Evolutionary conservation across 2,113 vertebrate species (phyloP), one percentile per base, ranked within the genome.

Genomic region (Alethe diademata): DNA sequence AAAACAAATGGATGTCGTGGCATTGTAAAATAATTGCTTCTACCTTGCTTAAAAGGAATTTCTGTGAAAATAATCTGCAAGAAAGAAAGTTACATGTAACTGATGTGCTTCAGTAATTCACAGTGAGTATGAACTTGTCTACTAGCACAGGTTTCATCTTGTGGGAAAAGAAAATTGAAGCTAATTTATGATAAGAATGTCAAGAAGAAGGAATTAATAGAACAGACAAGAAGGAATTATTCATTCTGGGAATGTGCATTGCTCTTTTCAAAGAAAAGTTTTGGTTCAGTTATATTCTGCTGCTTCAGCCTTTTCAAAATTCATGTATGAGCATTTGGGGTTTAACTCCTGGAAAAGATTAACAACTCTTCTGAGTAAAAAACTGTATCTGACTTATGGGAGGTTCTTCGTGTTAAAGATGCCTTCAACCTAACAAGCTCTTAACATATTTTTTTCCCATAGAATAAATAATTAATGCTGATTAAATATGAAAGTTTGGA

Each of bases 151-250:
- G 51, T 82, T 92, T 65, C 51, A 56, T 81, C 65, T 89, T 51
- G 15, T 25, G 43, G 22, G 35, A 38, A 40, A 50, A 65, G 43
- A 90, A 89, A 86, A 70, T 86, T 80, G 43, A 70, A 93, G 28
- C 48, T 86, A 86, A 95, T 95, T 91, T 91, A 60, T 90, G 75
- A 82, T 29, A 43, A 7, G 8, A 82, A 67, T 45, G 76, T 48
- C 11, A 31, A 91, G 70, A 89, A 48, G 89, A 92, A 76, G 88
- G 73, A 88, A 83, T 62, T n/a, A 95, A 62, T 84, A 60, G 92
- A 65, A 36, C 4, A n/a, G 51, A 28, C 50, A 88, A 69, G 56
- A 62, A 91, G 31, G 50, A 76, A 45, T 91, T 93, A 42, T 61
- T 67, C 42, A 5, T 90, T 92, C 64, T 54, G 40, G 67, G 78